These are phyloP conservation scores for Notamacropus eugenii DNA, from an alignment of 2,797 vertebrate species.

Conservation along the genomic window DNA sequence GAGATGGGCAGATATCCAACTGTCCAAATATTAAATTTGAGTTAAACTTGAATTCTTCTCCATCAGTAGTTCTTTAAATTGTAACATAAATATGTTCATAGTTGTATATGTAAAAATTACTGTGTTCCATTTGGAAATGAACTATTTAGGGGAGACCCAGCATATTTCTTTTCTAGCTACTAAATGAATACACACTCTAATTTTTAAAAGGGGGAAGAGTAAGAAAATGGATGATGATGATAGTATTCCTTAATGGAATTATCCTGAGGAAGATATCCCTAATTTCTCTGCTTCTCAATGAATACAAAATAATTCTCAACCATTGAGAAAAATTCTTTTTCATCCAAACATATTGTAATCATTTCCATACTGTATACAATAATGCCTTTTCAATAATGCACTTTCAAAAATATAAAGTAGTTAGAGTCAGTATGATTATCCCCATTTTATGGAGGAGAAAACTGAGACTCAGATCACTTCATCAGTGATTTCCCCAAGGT, in stretches of 20 bases:
- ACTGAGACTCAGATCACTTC: background rate
- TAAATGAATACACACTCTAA: conserved; percentile 38
- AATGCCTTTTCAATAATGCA: background rate
- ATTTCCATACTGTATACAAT: background rate
- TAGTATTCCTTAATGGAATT: conserved; percentile 50
- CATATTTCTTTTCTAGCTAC: conserved; percentile 56
- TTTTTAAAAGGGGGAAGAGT: conserved; percentile 61
- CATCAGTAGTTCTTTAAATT: conserved; percentile 25
- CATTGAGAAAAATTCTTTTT: conserved; percentile 39
- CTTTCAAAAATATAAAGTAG: background rate
- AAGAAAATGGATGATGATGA: conserved; percentile 40
- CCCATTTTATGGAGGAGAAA: background rate
- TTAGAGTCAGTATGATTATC: background rate
- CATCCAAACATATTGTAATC: conserved; percentile 26
- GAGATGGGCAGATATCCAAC: conserved; percentile 68
- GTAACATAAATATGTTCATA: conserved; percentile 40
- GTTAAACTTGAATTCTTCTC: background rate
- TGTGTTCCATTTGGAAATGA: background rate
- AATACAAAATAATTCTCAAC: conserved; percentile 25
- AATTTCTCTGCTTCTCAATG: conserved; percentile 28
- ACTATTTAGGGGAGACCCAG: background rate
- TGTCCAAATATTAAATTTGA: conserved; percentile 51
- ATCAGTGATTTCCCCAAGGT: background rate
- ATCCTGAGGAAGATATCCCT: conserved; percentile 50
- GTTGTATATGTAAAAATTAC: background rate